phyloP scores from a whole-genome alignment of 2,113 vertebrate genomes.

The Egretta garzetta region DNA sequence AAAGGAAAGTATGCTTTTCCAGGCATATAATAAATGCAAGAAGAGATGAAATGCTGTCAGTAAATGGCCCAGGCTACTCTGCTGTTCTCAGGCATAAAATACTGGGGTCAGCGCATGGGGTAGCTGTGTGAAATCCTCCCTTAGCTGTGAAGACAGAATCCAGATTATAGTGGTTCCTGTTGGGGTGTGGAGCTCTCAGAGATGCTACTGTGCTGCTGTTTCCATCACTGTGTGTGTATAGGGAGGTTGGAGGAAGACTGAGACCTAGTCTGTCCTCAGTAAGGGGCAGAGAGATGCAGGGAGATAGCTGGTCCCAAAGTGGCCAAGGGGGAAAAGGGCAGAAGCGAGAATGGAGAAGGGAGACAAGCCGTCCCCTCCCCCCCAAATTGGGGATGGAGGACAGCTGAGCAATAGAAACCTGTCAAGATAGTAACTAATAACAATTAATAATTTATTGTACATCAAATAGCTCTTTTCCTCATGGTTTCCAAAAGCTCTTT shows the following conservation, averaged over 20 bases:
- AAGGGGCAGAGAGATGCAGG: background rate
- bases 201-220: background rate
- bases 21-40: background rate
- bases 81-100: background rate
- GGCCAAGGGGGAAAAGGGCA: background rate
- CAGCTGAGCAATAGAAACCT: slow-evolving; percentile 34
- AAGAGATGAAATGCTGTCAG: background rate
- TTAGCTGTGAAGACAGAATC: background rate
- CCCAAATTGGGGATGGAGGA: background rate
- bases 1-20: background rate
- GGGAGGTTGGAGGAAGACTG: background rate
- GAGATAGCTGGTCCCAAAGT: background rate
- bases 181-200: background rate
- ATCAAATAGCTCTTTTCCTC: slow-evolving; percentile 62
- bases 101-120: background rate
- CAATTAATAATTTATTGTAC: slow-evolving; percentile 68
- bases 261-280: background rate
- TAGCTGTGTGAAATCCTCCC: background rate
- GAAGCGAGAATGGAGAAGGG: background rate
- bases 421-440: slow-evolving; percentile 58
- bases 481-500: slow-evolving; percentile 69
- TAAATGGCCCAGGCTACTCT: background rate
- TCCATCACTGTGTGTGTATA: background rate
- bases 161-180: background rate
- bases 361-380: background rate